A percentile compares a stretch with the other conserved stretches of the same genome.
phyloP scores from a whole-genome alignment of 2,888 invertebrate genomes.

The Marronus borbonicus region DNA sequence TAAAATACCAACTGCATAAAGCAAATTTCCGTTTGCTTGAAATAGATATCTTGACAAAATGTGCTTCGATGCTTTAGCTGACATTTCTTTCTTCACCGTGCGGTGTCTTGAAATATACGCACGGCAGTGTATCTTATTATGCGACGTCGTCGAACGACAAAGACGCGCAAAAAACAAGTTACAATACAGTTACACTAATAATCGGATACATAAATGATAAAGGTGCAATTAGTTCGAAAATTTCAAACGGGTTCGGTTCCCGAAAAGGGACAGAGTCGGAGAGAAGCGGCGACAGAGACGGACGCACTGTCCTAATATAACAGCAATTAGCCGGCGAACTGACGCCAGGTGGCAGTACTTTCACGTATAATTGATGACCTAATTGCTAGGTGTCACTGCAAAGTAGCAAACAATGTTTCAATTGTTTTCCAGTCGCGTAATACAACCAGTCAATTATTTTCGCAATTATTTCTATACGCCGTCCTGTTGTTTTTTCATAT shows the following conservation, averaged over 20 bases:
- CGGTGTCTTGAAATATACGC: not conserved
- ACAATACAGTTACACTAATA: slow-evolving; percentile 46
- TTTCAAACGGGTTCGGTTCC: slow-evolving; percentile 20
- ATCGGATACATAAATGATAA: slow-evolving; percentile 43
- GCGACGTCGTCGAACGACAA: slow-evolving; percentile 13
- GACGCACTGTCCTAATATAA: slow-evolving; percentile 31
- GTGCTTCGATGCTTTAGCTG: too few relatives aligned
- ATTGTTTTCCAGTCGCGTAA: slow-evolving; percentile 50
- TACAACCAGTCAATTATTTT: slow-evolving; percentile 46
- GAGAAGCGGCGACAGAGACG: slow-evolving; percentile 27
- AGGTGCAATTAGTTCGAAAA: slow-evolving; percentile 44
- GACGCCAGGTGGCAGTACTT: slow-evolving; percentile 49
- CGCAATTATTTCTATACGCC: slow-evolving; percentile 36
- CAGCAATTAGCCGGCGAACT: slow-evolving; percentile 48
- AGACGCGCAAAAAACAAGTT: slow-evolving; percentile 19
- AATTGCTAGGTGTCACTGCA: slow-evolving; percentile 52
- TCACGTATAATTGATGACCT: slow-evolving; percentile 52
- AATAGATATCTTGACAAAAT: too few relatives aligned
- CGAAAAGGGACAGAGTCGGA: slow-evolving; percentile 33
- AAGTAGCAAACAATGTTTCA: slow-evolving; percentile 52
- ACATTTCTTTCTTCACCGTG: too few relatives aligned
- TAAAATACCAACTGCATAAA: too few relatives aligned
- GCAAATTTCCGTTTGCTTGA: too few relatives aligned
- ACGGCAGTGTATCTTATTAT: not conserved
- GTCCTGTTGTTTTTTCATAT: slow-evolving; percentile 8